These are phyloP conservation scores for Platichthys stellatus DNA, from an alignment of 2,113 vertebrate genomes.

Conservation along the genomic window DNA sequence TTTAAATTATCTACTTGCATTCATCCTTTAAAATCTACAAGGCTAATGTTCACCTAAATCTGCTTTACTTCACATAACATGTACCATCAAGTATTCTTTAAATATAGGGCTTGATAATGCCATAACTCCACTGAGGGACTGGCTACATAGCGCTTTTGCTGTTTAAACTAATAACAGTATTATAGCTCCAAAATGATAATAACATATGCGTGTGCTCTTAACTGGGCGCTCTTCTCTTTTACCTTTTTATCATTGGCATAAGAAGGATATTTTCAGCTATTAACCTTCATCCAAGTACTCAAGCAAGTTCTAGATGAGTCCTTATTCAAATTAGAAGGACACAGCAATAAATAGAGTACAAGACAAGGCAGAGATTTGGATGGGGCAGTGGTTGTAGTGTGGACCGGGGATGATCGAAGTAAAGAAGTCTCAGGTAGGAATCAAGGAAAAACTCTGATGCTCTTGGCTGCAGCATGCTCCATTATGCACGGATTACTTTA, in stretches of 20 bases:
- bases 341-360: slow-evolving; percentile 4
- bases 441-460: slow-evolving; percentile 23
- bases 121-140: background rate
- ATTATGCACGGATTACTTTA: slow-evolving; percentile 43
- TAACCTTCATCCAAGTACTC: slow-evolving; percentile 35
- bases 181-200: background rate
- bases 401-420: slow-evolving; percentile 24
- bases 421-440: slow-evolving; percentile 24
- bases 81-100: background rate
- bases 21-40: background rate
- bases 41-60: background rate
- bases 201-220: background rate
- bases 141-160: background rate
- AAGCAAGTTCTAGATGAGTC: slow-evolving; percentile 4
- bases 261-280: slow-evolving; percentile 42
- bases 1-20: background rate
- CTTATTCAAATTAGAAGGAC: slow-evolving; percentile 1
- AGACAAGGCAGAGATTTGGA: background rate
- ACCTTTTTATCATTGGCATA: slow-evolving; percentile 7
- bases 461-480: slow-evolving; percentile 16
- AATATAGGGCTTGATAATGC: background rate
- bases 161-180: background rate
- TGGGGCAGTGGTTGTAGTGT: background rate
- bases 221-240: background rate
- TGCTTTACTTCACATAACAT: background rate